phyloP scores from a whole-genome alignment of 2,888 invertebrate species.

The Chymomyza fuscimana region DNA sequence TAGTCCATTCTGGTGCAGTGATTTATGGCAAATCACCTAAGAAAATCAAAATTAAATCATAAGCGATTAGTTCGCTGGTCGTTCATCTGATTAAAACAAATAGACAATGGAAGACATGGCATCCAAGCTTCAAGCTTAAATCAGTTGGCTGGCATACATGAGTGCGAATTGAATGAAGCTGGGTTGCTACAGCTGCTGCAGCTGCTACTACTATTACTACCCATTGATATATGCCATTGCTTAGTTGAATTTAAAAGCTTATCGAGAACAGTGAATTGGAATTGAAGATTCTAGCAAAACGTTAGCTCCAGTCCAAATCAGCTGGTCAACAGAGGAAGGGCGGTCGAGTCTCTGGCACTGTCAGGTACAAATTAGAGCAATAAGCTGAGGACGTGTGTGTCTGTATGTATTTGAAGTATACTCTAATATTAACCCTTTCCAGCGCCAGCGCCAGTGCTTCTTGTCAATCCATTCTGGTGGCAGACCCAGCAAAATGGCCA shows the following conservation, averaged over 20 bases:
- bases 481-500: slow-evolving; percentile 65
- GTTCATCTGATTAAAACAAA: slow-evolving; percentile 66
- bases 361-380: not conserved
- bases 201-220: slow-evolving; percentile 12
- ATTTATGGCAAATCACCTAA: slow-evolving; percentile 53
- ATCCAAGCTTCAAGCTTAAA: slow-evolving; percentile 47
- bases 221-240: slow-evolving; percentile 28
- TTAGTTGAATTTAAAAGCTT: slow-evolving; percentile 54
- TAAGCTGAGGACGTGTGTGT: not conserved
- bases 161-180: slow-evolving; percentile 51
- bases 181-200: not conserved
- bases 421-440: not conserved
- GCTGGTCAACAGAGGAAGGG: not conserved
- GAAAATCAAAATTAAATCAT: slow-evolving; percentile 72
- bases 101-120: slow-evolving; percentile 24
- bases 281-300: not conserved
- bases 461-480: not conserved
- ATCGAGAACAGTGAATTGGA: slow-evolving; percentile 50
- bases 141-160: slow-evolving; percentile 66
- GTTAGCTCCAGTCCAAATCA: not conserved
- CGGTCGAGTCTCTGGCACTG: not conserved
- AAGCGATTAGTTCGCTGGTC: slow-evolving; percentile 65
- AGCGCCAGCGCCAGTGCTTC: not conserved
- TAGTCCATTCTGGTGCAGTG: not conserved
- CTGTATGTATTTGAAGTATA: not conserved